These are phyloP conservation scores for Tetraneura akinire DNA, from an alignment of 1,140 invertebrate genomes.

Conservation along the genomic window DNA sequence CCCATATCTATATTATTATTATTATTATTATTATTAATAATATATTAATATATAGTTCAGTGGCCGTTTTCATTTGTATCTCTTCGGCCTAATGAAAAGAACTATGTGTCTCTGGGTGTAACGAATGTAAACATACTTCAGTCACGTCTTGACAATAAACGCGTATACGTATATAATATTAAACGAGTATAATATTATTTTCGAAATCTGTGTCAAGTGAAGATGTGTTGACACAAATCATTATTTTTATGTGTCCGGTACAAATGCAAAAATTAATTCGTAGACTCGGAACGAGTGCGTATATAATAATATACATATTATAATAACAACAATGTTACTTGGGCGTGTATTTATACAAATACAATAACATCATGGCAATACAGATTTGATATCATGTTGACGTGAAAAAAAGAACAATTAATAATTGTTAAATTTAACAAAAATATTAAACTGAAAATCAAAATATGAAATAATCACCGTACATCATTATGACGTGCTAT, in stretches of 20 bases:
- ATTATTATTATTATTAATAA: too few relatives aligned
- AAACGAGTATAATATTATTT: background rate
- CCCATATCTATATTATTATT: background rate
- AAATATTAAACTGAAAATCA: too few relatives aligned
- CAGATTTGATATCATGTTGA: too few relatives aligned
- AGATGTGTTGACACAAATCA: conserved; percentile 23
- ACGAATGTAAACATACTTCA: conserved; percentile 20
- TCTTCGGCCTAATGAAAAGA: background rate
- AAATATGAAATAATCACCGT: too few relatives aligned
- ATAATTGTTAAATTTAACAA: too few relatives aligned
- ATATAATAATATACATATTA: background rate
- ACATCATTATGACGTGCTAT: too few relatives aligned
- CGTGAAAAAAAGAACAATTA: too few relatives aligned
- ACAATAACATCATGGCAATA: background rate
- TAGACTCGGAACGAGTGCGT: background rate
- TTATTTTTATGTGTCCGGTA: background rate
- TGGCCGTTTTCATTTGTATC: background rate
- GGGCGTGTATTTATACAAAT: background rate
- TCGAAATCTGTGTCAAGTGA: background rate
- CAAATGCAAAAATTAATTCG: conserved; percentile 18
- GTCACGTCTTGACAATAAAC: background rate
- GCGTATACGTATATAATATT: too few relatives aligned
- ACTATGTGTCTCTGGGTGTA: background rate
- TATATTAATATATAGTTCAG: background rate
- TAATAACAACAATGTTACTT: background rate